Base-by-base conservation (phyloP, 53 echinoderm and acorn worm species). In the Apostichopus leukothele region DNA sequence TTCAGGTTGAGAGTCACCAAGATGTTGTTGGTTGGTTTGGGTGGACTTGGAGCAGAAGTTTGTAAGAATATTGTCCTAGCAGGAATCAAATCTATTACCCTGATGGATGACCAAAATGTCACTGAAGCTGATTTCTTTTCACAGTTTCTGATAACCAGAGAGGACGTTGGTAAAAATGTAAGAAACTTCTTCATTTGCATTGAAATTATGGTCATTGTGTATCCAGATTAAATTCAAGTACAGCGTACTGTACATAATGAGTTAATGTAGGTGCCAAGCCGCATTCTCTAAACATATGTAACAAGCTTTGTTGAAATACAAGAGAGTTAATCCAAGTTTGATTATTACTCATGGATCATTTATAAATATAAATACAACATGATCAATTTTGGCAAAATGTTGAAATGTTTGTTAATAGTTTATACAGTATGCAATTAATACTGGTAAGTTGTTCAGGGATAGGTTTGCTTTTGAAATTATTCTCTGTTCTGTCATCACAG, bases 11-110 rank as follows among this genome's bases (percentile, higher is more conserved):
- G 98, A 84, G 93, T 93, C 20, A 92, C 96, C 57, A 91, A 89
- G 22, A 75, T 99, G 57, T 92, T 99, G 4, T 86, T 99, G 1
- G 93, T 91, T 81, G 99, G 99, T 53, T 71, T 99, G 74, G 93
- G 96, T 60, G 99, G 99, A 19, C 92, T 98, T 20, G 96, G 96
- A 52, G 96, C 99, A 66, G 99, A 98, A 75, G 94, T 98, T 61
- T 98, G 99, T 88, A 98, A 98, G 86, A 98, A 98, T 89, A 89
- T 98, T 51, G 93, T 98, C 55, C 93, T 98, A 6, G 94, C 94
- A 79, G 99, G 99, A 78, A 89, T 98, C 7, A 98, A 98, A 83
- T 90, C 99, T 61, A 93, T 98, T 76, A 94, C 93, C 21, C 84
- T 98, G 3, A 86, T 96, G 86, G 99, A 98, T 81, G 91, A 96